These are phyloP conservation scores for Eucidaris tribuloides DNA, from an alignment of 35 echinoderm and acorn worm species.

Conservation along the genomic window DNA sequence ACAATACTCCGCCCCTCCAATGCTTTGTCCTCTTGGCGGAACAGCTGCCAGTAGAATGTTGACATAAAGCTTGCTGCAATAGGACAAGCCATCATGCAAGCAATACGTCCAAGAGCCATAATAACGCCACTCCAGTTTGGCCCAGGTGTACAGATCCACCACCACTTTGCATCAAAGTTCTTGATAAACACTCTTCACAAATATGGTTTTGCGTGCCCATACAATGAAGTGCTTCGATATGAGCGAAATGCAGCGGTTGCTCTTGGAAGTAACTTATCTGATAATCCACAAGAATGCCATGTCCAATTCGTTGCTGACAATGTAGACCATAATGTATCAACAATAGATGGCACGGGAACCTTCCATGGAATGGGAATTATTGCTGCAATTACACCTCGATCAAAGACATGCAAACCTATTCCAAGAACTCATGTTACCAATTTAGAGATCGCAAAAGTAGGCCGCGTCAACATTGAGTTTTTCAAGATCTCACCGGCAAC, in stretches of 20 bases:
- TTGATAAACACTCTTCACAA: slow-evolving; percentile 8
- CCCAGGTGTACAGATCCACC: slow-evolving; percentile 1
- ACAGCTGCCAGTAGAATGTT: neutral
- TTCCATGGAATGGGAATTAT: slow-evolving; percentile 58
- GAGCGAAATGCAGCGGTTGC: neutral
- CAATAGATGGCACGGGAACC: neutral
- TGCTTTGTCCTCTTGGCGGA: no score
- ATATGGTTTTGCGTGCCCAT: slow-evolving; percentile 8
- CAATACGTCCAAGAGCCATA: slow-evolving; percentile 4
- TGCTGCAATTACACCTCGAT: slow-evolving; percentile 24
- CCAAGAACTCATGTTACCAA: neutral
- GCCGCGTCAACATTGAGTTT: neutral
- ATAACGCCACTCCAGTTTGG: neutral
- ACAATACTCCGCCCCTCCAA: no score
- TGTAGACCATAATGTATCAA: neutral
- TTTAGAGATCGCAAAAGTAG: slow-evolving; percentile 14
- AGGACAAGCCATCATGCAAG: slow-evolving; percentile 16
- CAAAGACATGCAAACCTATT: neutral
- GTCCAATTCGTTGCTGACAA: slow-evolving; percentile 13
- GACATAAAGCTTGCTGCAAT: neutral
- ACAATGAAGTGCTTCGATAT: slow-evolving; percentile 9
- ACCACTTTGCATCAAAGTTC: slow-evolving; percentile 15
- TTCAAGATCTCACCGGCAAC: neutral
- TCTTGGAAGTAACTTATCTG: neutral
- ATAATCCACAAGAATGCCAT: slow-evolving; percentile 1